Conservation (phyloP, 2,113 vertebrate genomes). For the Plecturocebus donacophilus region DNA sequence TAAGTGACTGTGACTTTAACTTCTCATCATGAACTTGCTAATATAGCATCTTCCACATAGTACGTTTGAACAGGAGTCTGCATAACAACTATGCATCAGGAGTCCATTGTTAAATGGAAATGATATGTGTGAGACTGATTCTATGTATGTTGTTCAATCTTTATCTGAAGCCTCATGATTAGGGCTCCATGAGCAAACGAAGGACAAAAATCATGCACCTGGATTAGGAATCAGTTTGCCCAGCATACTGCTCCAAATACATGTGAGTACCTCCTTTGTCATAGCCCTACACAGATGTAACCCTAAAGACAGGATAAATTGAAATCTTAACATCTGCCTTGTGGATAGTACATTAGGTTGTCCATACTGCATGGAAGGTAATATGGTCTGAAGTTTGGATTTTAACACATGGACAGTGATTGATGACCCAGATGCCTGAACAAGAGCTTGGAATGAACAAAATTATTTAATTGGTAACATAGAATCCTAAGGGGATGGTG, state of each 20-base stretch:
- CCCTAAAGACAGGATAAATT: fast-evolving
- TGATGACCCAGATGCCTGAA: background rate
- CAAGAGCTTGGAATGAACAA: background rate
- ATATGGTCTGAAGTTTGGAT: background rate
- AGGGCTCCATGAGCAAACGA: background rate
- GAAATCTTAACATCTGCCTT: background rate
- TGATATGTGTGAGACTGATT: background rate
- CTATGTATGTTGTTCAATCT: background rate
- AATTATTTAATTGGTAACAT: background rate
- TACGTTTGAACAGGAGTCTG: background rate
- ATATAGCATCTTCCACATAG: background rate
- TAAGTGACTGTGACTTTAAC: background rate
- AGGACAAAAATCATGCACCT: background rate
- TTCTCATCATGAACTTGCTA: background rate
- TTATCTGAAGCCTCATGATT: background rate
- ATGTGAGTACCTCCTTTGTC: background rate
- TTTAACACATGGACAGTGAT: background rate
- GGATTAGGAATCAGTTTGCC: background rate
- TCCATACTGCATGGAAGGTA: background rate
- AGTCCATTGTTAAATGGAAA: background rate
- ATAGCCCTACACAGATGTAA: fast-evolving
- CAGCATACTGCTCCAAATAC: background rate
- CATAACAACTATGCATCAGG: background rate
- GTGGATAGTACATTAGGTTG: background rate
- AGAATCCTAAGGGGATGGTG: background rate